phyloP scores from a whole-genome alignment of 2,113 vertebrate species.

The Oncorhynchus clarkii region DNA sequence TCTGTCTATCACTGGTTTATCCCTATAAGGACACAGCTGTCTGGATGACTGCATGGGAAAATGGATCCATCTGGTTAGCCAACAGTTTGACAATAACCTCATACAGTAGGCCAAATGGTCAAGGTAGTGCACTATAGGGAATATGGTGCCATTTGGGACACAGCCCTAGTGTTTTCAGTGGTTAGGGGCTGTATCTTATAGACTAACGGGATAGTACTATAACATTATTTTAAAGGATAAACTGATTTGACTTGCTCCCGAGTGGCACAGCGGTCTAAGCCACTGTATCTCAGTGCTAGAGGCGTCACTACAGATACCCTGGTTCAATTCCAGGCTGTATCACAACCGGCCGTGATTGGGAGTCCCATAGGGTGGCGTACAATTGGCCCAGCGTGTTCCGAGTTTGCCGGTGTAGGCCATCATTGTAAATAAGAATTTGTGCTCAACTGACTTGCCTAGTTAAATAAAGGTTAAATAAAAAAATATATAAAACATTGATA shows the following conservation, averaged over 20 bases:
- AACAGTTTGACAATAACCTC: slow-evolving; percentile 4
- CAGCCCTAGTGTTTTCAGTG: not conserved
- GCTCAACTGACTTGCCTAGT: not conserved
- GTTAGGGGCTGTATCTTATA: not conserved
- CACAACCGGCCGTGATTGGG: too few species aligned
- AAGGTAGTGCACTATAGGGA: too few species aligned
- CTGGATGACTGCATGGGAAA: slow-evolving; percentile 23
- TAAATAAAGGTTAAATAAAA: too few species aligned
- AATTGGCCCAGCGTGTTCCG: too few species aligned
- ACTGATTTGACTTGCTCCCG: not conserved
- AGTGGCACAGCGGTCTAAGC: too few species aligned
- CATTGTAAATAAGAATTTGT: not conserved
- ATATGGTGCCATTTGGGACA: too few species aligned
- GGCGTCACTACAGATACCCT: too few species aligned
- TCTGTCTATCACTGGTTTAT: slow-evolving; percentile 9
- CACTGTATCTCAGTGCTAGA: not conserved
- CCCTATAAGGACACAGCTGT: slow-evolving; percentile 19
- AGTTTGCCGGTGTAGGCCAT: not conserved
- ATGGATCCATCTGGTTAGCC: not conserved
- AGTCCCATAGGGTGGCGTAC: too few species aligned
- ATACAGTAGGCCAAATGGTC: not conserved
- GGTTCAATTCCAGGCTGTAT: too few species aligned
- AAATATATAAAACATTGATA: not conserved
- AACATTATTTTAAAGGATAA: not conserved
- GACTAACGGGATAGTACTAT: not conserved